Evolutionary conservation across 1,140 invertebrate genomes (phyloP).

Genomic region (Drosophila grimshawi): DNA sequence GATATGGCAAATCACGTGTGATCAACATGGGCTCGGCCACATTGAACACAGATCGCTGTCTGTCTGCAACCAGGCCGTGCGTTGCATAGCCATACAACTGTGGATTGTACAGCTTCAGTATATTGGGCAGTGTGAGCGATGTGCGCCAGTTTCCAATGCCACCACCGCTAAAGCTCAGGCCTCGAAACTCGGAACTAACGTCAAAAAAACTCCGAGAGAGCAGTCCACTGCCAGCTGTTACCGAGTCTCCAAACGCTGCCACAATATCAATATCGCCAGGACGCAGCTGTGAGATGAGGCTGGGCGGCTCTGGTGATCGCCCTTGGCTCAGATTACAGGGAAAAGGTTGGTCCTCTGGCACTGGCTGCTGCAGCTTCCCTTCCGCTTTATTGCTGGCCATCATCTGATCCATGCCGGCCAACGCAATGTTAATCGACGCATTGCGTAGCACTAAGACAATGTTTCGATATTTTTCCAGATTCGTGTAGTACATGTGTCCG

Average conservation of each 20-base stretch:
- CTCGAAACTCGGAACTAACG: slow-evolving; percentile 62
- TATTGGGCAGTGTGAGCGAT: slow-evolving; percentile 86
- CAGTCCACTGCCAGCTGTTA: slow-evolving; percentile 87
- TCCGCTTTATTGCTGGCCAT: slow-evolving; percentile 6
- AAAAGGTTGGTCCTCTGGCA: slow-evolving; percentile 29
- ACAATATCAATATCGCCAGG: slow-evolving; percentile 89
- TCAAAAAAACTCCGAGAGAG: slow-evolving; percentile 1
- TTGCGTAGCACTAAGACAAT: slow-evolving; percentile 8
- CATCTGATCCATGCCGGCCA: neutral
- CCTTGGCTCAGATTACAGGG: slow-evolving; percentile 42
- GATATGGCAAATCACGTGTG: slow-evolving; percentile 86
- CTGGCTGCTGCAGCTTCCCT: slow-evolving; percentile 43
- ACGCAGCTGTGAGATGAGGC: slow-evolving; percentile 85
- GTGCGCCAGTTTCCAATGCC: slow-evolving; percentile 86
- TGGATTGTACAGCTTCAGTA: slow-evolving; percentile 87
- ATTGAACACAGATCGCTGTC: slow-evolving; percentile 85
- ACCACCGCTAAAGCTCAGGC: slow-evolving; percentile 77
- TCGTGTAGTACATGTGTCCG: slow-evolving; percentile 33
- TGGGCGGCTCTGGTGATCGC: slow-evolving; percentile 59
- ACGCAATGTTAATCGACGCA: neutral
- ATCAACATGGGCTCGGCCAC: slow-evolving; percentile 87
- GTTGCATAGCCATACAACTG: slow-evolving; percentile 86
- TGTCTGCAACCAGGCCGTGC: slow-evolving; percentile 79
- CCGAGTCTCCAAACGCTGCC: slow-evolving; percentile 88
- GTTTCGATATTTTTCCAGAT: slow-evolving; percentile 20